Evolutionary conservation across 2,888 invertebrate species (phyloP), one percentile per base, ranked within the genome.

Genomic region (Baronia brevicornis): DNA sequence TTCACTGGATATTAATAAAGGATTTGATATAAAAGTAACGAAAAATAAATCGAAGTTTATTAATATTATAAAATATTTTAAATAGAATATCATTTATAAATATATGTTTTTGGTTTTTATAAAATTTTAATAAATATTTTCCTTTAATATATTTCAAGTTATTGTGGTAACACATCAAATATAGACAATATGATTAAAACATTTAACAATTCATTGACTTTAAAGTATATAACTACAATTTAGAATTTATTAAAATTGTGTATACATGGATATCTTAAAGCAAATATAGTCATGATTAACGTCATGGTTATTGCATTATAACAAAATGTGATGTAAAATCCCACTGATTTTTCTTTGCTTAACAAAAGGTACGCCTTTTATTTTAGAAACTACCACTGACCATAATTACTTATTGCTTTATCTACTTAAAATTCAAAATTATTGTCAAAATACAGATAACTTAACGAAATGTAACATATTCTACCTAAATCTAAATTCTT

Each of bases 261-360:
- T 7, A 9, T 10, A 12, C 19, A 21, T 29, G 12, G 9, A 12
- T 32, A 26, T 28, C 28, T 41, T 41, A 30, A 37, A 36, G 36
- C 32, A 21, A 39, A 26, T 33, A 34, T 38, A 41, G 44, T 43
- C 41, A 43, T 45, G 45, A 34, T 38, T 43, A 41, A 27, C 31
- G 48, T 48, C 48, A 48, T 48, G 48, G 48, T 43, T 41, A 36
- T 27, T 38, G 44, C 41, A 39, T 38, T 33, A 32, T 35, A 35
- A 23, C 18, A 26, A 28, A 36, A 15, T 31, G 31, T 31, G 25
- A 31, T 31, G 24, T 18, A 17, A 5, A 17, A 15, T 15, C 9
- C 26, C 14, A 23, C 17, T 4, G 31, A 30, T 5, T n/a, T 10
- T 3, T 22, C n/a, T 10, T 4, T n/a, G 8, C 10, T 4, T 18